Evolutionary conservation across 2,113 vertebrate species (phyloP).

Genomic region (Apeltes quadracus): DNA sequence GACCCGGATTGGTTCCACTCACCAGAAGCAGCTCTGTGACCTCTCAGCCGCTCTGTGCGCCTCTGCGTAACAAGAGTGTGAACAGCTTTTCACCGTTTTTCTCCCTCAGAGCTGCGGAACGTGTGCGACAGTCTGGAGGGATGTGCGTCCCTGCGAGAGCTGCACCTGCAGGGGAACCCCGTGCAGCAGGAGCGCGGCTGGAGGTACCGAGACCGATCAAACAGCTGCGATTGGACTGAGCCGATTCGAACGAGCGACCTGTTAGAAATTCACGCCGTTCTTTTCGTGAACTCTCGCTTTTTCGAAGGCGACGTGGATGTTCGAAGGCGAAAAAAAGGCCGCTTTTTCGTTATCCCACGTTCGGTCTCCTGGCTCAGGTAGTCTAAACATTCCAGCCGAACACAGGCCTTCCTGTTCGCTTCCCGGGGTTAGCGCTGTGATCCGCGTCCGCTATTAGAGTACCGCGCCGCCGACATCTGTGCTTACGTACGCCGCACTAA

Average conservation of each 20-base stretch:
- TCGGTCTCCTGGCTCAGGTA: conserved; percentile 54
- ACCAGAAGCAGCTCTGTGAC: neutral
- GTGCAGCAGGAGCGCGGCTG: conserved; percentile 86
- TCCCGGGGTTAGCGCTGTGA: conserved; percentile 61
- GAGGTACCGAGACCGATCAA: conserved; percentile 79
- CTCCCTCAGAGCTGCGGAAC: conserved; percentile 81
- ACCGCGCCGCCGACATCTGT: conserved; percentile 56
- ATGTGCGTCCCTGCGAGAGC: conserved; percentile 80
- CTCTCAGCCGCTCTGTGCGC: neutral
- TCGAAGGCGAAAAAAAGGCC: conserved; percentile 49
- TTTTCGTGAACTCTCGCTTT: conserved; percentile 18
- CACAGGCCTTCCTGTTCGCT: conserved; percentile 68
- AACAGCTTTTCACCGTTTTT: conserved; percentile 16
- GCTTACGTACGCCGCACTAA: conserved; percentile 45
- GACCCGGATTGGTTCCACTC: conserved; percentile 1
- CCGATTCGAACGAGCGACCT: neutral
- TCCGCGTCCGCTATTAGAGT: conserved; percentile 67
- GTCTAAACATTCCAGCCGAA: conserved; percentile 78
- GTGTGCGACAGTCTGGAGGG: conserved; percentile 77
- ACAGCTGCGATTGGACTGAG: neutral
- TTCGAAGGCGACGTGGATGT: too few species aligned
- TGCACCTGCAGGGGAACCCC: conserved; percentile 87
- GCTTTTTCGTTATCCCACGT: conserved; percentile 35
- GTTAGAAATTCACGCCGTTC: conserved; percentile 28
- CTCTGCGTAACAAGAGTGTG: neutral